Evolutionary conservation across 1,140 invertebrate genomes (phyloP), one percentile per base, ranked within the genome.

Genomic region (Drosophila tsacasi): DNA sequence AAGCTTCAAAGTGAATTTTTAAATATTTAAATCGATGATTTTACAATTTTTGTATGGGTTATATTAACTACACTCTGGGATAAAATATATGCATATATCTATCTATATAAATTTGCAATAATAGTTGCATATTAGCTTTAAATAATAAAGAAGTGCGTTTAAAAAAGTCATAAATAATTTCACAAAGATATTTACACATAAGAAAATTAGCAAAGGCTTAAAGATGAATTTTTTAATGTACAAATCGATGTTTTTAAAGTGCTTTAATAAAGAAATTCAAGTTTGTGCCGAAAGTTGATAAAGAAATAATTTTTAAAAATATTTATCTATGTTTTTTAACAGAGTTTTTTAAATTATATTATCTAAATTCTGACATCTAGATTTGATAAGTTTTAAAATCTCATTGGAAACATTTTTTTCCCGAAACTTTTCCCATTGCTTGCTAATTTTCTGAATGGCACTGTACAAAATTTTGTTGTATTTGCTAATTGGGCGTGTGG

Each of bases 401-500:
- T 23, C 3, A 15, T 72, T 77, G 57, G 42, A 17, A 57, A 10
- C 23, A n/a, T 10, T 54, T n/a, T 40, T 75, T 66, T 13, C 10
- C 6, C 1, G n/a, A n/a, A 13, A 35, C 6, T 64, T 35, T 50
- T 59, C 68, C 44, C 60, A 27, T 7, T n/a, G n/a, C 2, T 30
- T n/a, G 23, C 68, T 65, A 65, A 15, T 35, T 32, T 63, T 25
- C 6, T 63, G 63, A 17, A 5, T 23, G 5, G 3, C n/a, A n/a
- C 63, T 73, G 32, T 73, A 32, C 46, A 59, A 52, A 74, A n/a
- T n/a, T 87, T 30, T 32, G n/a, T 52, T 52, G 10, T 52, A 85
- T 87, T 87, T 87, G 80, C 83, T 87, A 87, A 87, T 87, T 87
- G 83, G 83, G 83, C 83, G 83, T 87, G 83, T 87, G 83, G 83